Evolutionary conservation across 2,888 invertebrate species (phyloP).

Genomic region (Tetanocera ferruginea): DNA sequence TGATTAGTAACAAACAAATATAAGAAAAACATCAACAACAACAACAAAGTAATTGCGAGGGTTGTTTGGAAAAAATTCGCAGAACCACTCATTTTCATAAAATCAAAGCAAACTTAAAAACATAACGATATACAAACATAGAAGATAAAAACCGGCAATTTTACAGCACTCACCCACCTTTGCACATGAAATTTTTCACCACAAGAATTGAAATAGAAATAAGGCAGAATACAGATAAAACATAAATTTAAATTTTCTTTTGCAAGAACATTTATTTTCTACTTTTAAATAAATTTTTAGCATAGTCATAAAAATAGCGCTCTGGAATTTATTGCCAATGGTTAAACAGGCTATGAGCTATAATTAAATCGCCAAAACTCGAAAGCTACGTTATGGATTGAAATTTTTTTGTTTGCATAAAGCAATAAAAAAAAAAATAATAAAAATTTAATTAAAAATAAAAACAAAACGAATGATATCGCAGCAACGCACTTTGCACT

Average conservation of each 20-base stretch:
- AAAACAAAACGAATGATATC: constrained; percentile 48
- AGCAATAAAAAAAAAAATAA: not conserved
- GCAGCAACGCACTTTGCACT: constrained; percentile 68
- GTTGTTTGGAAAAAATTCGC: not conserved
- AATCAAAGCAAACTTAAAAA: constrained; percentile 33
- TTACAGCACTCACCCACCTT: constrained; percentile 27
- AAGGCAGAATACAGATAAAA: not conserved
- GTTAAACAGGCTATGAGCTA: not conserved
- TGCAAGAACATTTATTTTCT: not conserved
- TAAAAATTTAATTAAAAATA: not conserved
- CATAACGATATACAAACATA: constrained; percentile 44
- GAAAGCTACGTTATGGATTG: not conserved
- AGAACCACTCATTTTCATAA: constrained; percentile 37
- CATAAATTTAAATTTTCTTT: not conserved
- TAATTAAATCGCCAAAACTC: not conserved
- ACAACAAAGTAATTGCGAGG: not conserved
- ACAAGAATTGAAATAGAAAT: constrained; percentile 31
- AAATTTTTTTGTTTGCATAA: not conserved
- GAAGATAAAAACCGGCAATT: constrained; percentile 39
- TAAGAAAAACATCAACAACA: too few species aligned
- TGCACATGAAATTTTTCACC: constrained; percentile 35
- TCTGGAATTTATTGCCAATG: not conserved
- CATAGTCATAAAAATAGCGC: not conserved
- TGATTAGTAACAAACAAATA: constrained; percentile 9
- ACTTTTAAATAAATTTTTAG: too few species aligned